phyloP scores from a whole-genome alignment of 2,888 invertebrate genomes.

The Drosophila flavopinicola region DNA sequence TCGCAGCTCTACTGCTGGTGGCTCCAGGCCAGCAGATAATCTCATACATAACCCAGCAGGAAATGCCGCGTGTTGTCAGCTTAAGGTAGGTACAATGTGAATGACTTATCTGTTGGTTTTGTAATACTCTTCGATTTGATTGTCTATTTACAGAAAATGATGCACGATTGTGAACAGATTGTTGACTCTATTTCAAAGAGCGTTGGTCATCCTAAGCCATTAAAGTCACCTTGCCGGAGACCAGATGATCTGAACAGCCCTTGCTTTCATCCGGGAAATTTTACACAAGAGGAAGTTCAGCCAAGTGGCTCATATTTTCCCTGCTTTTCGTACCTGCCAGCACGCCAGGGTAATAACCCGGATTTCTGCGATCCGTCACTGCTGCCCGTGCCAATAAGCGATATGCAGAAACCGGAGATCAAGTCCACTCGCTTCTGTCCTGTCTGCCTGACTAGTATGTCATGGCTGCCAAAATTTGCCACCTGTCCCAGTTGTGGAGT shows the following conservation, averaged over 20 bases:
- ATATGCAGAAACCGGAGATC: slow-evolving; percentile 26
- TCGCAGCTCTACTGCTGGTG: slow-evolving; percentile 54
- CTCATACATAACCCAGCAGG: slow-evolving; percentile 38
- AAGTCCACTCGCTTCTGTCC: slow-evolving; percentile 75
- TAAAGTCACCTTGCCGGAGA: slow-evolving; percentile 36
- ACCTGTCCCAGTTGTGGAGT: slow-evolving; percentile 82
- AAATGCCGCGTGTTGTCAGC: slow-evolving; percentile 62
- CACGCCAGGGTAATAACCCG: slow-evolving; percentile 7
- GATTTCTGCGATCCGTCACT: slow-evolving; percentile 39
- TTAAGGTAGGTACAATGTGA: slow-evolving; percentile 42
- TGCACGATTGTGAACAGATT: slow-evolving; percentile 46
- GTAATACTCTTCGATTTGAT: too few species aligned
- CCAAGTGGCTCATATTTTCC: slow-evolving; percentile 3
- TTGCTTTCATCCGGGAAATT: background rate
- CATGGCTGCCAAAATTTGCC: slow-evolving; percentile 84
- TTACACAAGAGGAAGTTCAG: slow-evolving; percentile 2
- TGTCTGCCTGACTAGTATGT: slow-evolving; percentile 80
- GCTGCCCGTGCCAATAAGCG: slow-evolving; percentile 46
- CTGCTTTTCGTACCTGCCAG: slow-evolving; percentile 39
- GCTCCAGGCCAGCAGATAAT: slow-evolving; percentile 42
- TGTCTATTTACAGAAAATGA: slow-evolving; percentile 49
- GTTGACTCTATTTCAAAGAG: slow-evolving; percentile 28
- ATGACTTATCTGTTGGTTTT: background rate
- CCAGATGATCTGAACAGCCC: slow-evolving; percentile 1
- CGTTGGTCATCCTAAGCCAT: slow-evolving; percentile 21